Base-by-base conservation (phyloP, 2,113 vertebrate species). In the Clupea harengus region DNA sequence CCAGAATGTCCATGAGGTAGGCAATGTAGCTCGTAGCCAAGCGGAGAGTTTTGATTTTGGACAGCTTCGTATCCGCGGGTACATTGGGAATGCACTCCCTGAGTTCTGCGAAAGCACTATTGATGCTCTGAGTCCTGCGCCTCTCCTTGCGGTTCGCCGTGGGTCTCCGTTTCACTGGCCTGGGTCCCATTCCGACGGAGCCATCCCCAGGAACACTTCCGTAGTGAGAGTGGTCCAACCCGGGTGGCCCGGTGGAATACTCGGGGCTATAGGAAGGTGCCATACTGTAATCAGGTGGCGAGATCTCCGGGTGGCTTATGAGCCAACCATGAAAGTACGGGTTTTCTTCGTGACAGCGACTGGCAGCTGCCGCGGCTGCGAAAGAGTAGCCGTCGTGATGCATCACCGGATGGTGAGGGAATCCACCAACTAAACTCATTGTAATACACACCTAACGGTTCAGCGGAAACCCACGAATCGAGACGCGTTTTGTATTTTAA, bases 1-100 rank as follows among this genome's bases (percentile, higher is more conserved):
- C 98, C 94, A 99, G 95, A 91, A 99, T 97, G 95, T 99, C 98
- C 98, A 99, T 99, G 95, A 99, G 96, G 96, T 99, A 99, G 93
- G 97, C 97, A 94, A 99, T 99, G 93, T 99, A 99, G 95, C 98
- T 99, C 93, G 98, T 99, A 91, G 98, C 98, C 94, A 99, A 92
- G 86, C 98, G 96, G 67, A 99, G 94, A 0, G 98, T 99, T 91
- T 99, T 99, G 89, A 99, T 99, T 92, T 99, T 99, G 92, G 98
- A 99, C 87, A 99, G 95, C 81, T 99, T 99, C 83, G 98, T 99
- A 94, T 99, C 98, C 0, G 98, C 97, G 0, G 98, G 98, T 52
- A 99, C 98, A 89, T 99, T 99, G 83, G 98, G 98, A 91, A 99
- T 99, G 89, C 98, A 99, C 90, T 99, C 98, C 84, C 98, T 91